Evolutionary conservation across 2,888 invertebrate species (phyloP), one percentile per base, ranked within the genome.

Genomic region (Bembecia ichneumoniformis): DNA sequence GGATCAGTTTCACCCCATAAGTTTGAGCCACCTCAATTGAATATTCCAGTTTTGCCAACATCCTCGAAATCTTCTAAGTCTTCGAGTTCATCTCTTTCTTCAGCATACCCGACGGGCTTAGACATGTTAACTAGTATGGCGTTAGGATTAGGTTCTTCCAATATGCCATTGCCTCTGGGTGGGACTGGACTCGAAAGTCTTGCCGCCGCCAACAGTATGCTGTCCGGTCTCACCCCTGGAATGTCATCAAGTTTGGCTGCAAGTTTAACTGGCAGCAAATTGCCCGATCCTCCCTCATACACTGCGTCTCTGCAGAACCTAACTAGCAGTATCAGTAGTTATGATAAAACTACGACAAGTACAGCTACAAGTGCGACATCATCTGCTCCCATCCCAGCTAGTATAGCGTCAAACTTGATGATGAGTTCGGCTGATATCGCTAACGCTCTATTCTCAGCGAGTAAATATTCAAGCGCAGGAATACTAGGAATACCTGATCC

Each of bases 401-500:
- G 77, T 63, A 83, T 91, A 10, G 89, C 89, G 17, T 91, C 90
- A 0, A 90, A 89, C 63, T 75, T 90, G 35, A 90, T 90, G 89
- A 82, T 90, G 74, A 89, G 90, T 53, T 88, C 89, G 1, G 88
- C 89, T 9, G 91, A 91, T 60, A 89, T 92, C 49, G 90, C 92
- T 0, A 90, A 89, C 65, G 91, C 92, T 49, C 77, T 93, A 48
- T 92, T 92, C 64, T 92, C 90, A 49, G 89, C 90, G 1, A 91
- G 90, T 45, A 91, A 90, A 71, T 91, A 90, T 65, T 90, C 91
- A 2, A 89, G 88, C 57, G 88, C 89, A 11, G 89, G 89, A 15
- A 82, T 92, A 49, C 77, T 92, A 35, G 90, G 90, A 3, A 90
- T 93, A 58, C 92, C 93, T 0, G 94, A 94, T 74, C 93, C 94